A percentile compares a stretch with the other conserved stretches of the same genome.
These are phyloP conservation scores for Halyomorpha halys DNA, from an alignment of 1,140 invertebrate genomes.

Conservation along the genomic window DNA sequence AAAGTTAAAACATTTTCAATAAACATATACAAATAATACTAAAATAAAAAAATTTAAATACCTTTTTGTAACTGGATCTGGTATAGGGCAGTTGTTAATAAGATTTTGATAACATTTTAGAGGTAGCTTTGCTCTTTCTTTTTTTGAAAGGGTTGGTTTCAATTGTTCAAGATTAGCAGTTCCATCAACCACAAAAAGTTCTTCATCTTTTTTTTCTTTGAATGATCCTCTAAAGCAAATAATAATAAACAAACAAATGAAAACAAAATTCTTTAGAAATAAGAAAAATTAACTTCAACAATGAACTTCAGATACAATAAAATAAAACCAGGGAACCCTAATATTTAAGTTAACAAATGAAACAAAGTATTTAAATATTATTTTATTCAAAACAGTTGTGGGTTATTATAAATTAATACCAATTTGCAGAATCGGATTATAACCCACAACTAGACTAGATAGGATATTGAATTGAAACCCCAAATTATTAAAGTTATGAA, in stretches of 20 bases:
- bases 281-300: slow-evolving; percentile 9
- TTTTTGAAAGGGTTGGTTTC: slow-evolving; percentile 34
- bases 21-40: too few relatives aligned
- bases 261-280: too few relatives aligned
- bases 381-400: too few relatives aligned
- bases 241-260: slow-evolving; percentile 15
- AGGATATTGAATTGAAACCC: too few relatives aligned
- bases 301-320: neutral
- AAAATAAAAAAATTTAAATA: slow-evolving; percentile 27
- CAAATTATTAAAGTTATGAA: too few relatives aligned
- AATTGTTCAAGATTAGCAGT: slow-evolving; percentile 19
- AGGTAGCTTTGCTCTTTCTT: slow-evolving; percentile 35
- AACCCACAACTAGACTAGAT: too few relatives aligned
- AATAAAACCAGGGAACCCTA: too few relatives aligned
- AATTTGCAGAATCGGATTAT: too few relatives aligned
- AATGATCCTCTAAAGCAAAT: slow-evolving; percentile 35
- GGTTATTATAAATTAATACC: too few relatives aligned
- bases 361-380: too few relatives aligned
- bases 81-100: slow-evolving; percentile 43
- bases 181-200: slow-evolving; percentile 39
- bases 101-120: slow-evolving; percentile 44
- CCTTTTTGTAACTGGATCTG: slow-evolving; percentile 48
- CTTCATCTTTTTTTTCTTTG: slow-evolving; percentile 36
- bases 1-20: too few relatives aligned
- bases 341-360: too few relatives aligned